Conservation (phyloP, 2,888 invertebrate species). For the Lacanobia wlatinum region DNA sequence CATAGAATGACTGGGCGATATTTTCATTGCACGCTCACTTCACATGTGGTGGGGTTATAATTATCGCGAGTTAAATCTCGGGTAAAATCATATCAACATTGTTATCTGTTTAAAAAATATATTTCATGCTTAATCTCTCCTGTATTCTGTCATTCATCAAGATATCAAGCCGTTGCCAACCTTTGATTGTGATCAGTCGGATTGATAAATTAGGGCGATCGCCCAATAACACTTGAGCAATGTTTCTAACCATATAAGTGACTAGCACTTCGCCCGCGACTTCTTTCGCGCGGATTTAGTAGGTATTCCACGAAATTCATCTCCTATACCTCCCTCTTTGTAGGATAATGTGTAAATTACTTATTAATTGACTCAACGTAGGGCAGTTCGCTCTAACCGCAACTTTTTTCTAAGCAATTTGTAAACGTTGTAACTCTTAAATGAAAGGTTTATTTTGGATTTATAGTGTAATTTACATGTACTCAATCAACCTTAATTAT, state of each 20-base stretch:
- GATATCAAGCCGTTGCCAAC: not conserved
- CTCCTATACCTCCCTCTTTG: too few relatives aligned
- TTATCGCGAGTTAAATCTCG: not conserved
- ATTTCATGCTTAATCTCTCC: not conserved
- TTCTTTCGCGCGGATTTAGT: too few relatives aligned
- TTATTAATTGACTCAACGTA: too few relatives aligned
- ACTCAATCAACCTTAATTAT: too few relatives aligned
- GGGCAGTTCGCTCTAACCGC: too few relatives aligned
- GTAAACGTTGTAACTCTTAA: too few relatives aligned
- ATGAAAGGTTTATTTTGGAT: too few relatives aligned
- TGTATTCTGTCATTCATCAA: not conserved
- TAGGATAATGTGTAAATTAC: too few relatives aligned
- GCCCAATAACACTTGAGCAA: not conserved
- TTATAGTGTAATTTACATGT: too few relatives aligned
- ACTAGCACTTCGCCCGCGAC: too few relatives aligned
- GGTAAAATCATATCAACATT: not conserved
- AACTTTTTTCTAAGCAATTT: too few relatives aligned
- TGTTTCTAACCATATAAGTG: not conserved
- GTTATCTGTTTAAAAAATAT: not conserved
- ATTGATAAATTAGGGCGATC: not conserved
- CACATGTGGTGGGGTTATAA: not conserved
- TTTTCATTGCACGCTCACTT: not conserved
- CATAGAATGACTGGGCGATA: not conserved
- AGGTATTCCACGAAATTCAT: too few relatives aligned
- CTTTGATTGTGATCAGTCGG: not conserved